Evolutionary conservation across 2,113 vertebrate genomes (phyloP).

Genomic region (Nibea albiflora): DNA sequence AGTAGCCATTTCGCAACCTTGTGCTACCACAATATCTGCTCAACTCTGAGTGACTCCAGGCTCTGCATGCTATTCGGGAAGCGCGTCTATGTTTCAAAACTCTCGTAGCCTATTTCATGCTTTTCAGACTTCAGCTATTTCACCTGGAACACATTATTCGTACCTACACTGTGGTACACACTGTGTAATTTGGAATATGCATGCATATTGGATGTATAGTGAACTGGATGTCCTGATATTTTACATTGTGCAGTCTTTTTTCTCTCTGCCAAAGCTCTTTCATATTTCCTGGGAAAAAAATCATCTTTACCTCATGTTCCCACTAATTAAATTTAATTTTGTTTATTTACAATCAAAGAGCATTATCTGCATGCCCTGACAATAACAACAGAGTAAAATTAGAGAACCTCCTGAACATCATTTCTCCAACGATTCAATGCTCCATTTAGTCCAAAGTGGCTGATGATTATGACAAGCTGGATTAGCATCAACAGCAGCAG

Average conservation of each 20-base stretch:
- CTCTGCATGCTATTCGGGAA: constrained; percentile 2
- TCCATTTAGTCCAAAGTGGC: constrained; percentile 47
- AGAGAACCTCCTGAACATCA: constrained; percentile 4
- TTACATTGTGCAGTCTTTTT: neutral
- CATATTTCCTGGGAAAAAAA: neutral
- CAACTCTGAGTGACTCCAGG: constrained; percentile 1
- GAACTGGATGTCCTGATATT: constrained; percentile 4
- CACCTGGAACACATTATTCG: constrained; percentile 15
- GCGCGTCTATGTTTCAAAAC: neutral
- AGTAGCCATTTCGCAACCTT: neutral
- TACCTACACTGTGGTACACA: neutral
- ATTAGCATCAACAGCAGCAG: constrained; percentile 42
- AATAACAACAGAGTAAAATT: constrained; percentile 24
- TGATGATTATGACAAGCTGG: constrained; percentile 56
- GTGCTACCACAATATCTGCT: constrained; percentile 16
- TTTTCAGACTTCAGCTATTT: constrained; percentile 27
- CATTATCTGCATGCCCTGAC: constrained; percentile 6
- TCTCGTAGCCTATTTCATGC: constrained; percentile 39
- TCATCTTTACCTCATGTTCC: constrained; percentile 15
- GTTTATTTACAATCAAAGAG: constrained; percentile 26
- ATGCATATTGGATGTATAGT: constrained; percentile 17
- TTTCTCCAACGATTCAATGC: constrained; percentile 27
- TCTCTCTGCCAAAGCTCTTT: neutral
- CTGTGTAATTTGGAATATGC: constrained; percentile 20
- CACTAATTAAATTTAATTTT: constrained; percentile 25